Conservation (phyloP, 2,113 vertebrate genomes). For the Percina caprodes region DNA sequence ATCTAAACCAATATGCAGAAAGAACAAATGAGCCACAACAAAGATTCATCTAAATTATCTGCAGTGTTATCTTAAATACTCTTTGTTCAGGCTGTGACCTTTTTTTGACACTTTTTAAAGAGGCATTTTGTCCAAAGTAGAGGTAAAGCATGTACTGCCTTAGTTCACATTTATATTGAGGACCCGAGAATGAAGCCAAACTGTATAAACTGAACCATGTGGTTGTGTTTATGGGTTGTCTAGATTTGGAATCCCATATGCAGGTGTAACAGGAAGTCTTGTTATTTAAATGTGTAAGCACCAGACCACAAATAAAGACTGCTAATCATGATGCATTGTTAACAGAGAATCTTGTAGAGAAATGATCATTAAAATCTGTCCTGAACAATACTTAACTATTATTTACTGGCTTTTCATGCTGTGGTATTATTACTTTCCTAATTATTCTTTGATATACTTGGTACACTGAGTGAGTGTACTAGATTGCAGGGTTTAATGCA, state of each 20-base stretch:
- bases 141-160: neutral
- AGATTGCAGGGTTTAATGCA: neutral
- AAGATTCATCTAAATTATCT: conserved; percentile 52
- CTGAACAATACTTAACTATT: neutral
- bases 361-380: neutral
- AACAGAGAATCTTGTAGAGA: neutral
- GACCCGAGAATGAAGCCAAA: neutral
- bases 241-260: neutral
- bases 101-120: conserved; percentile 9
- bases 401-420: neutral
- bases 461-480: neutral
- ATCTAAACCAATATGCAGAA: conserved; percentile 34
- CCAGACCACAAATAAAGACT: neutral
- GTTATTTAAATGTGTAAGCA: neutral
- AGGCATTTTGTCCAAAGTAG: neutral
- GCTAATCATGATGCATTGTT: neutral
- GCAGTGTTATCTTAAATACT: conserved; percentile 23
- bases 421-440: neutral
- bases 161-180: neutral
- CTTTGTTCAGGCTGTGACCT: conserved; percentile 8
- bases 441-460: neutral
- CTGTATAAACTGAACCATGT: neutral
- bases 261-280: neutral
- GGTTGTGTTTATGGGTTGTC: neutral
- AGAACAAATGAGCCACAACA: conserved; percentile 57